Evolutionary conservation across 2,113 vertebrate species (phyloP), one percentile per base, ranked within the genome.

Genomic region (Etheostoma spectabile): DNA sequence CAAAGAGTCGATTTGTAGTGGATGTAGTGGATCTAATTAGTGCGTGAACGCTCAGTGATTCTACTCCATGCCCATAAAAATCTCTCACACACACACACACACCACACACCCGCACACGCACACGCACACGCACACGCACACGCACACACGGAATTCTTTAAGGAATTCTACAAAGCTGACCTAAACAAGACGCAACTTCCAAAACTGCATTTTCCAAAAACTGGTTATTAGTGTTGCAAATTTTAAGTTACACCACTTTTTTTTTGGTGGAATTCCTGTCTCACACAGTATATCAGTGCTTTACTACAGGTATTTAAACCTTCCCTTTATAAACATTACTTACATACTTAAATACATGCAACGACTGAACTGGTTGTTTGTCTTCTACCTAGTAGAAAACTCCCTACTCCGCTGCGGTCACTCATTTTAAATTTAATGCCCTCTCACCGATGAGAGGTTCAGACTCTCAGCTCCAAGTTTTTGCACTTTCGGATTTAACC

Each of bases 251-350:
- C 38, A 60, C 27, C 30, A 56, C 2, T 22, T 18, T 80, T 76
- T 80, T 76, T 53, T n/a, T n/a, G n/a, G 75, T 79, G 68, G 73
- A 89, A 74, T 82, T 86, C 80, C 55, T 33, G 5, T 49, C 70
- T 78, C 22, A 68, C 88, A 91, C 81, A 73, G 66, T 83, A 63
- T 49, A 67, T 92, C 90, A 94, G 88, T 94, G 93, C 90, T 87
- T 90, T 3, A 90, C 83, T 90, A 91, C 90, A 86, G 8, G 82
- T 92, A 85, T 87, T 87, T 89, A 88, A 52, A 88, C 84, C 73
- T 80, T 90, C 92, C 86, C 90, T 91, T 92, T 93, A 89, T 77
- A 82, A 92, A 89, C 84, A 89, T 84, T 77, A 90, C 85, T 80
- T 85, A 92, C 80, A 90, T 38, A 85, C 56, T 77, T 88, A 73